Evolutionary conservation across 2,113 vertebrate species (phyloP), one percentile per base, ranked within the genome.

Genomic region (Mugil cephalus): DNA sequence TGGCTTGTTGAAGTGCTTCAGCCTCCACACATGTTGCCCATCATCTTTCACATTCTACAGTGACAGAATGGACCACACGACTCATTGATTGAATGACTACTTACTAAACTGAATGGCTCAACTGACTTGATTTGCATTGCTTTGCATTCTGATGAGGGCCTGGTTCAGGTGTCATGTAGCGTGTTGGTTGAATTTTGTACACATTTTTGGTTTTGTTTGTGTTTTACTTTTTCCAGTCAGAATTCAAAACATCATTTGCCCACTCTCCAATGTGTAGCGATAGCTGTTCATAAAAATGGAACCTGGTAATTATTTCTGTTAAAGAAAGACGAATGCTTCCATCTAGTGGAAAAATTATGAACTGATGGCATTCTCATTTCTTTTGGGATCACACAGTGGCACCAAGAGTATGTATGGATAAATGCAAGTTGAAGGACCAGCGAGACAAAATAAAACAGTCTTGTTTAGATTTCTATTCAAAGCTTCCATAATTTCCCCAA

Each of bases 1-100:
- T 36, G 97, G 97, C 77, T 98, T 98, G 92, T 96, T 98, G 87
- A 99, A 98, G 87, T 98, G 96, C 83, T 99, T 99, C 90, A 99
- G 93, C 52, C 96, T 91, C 96, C 97, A 99, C 87, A 98, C 96
- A 10, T 98, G 97, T 69, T 98, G 96, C 17, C 97, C 96, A 10
- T 99, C 97, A 82, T 98, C 97, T 82, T 98, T 98, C 34, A 99
- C 96, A 65, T 98, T 98, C 97, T 99, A 94, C 59, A 70, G 40
- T 4, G 10, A 70, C 10, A 75, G 8, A 53, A 67, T 1, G 43
- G 9, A 56, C 0, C 17, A 39, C 6, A 30, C 4, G 0, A 77
- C 35, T 10, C 15, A 51, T 8, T 43, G 24, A 66, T 1, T 60
- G 21, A 63, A 7, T 34, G 18, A 48, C 42, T 0, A 21, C 35